A percentile compares a stretch with the other conserved stretches of the same genome.
Evolutionary conservation across 2,888 invertebrate species (phyloP).

Genomic region (Crematogaster levior): DNA sequence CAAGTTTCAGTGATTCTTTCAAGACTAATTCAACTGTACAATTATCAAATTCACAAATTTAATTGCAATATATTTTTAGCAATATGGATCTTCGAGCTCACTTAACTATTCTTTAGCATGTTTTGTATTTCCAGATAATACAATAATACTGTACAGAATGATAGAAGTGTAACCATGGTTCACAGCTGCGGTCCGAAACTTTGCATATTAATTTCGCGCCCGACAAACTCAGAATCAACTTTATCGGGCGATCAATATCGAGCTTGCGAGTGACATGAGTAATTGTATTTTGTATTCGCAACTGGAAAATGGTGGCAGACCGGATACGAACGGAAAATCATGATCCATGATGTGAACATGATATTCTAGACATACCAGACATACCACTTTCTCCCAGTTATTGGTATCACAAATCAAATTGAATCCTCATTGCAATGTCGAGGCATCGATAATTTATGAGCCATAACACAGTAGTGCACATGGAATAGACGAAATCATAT

Average conservation of each 20-base stretch:
- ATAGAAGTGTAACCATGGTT: not conserved
- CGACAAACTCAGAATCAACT: conserved; percentile 32
- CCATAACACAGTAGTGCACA: not conserved
- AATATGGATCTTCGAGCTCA: not conserved
- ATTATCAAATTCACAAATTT: not conserved
- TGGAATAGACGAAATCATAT: not conserved
- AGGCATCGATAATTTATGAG: not conserved
- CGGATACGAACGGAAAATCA: conserved; percentile 10
- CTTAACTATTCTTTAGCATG: not conserved
- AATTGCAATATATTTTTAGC: not conserved
- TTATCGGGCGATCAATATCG: conserved; percentile 27
- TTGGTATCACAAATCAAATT: not conserved
- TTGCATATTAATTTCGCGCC: conserved; percentile 21
- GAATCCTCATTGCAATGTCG: not conserved
- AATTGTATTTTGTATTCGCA: conserved; percentile 33
- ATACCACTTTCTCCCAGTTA: not conserved
- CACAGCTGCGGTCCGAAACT: not conserved
- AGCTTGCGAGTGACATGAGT: conserved; percentile 30
- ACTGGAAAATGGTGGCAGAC: not conserved
- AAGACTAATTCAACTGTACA: not conserved
- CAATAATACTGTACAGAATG: conserved; percentile 5
- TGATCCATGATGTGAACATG: not conserved
- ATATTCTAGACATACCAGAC: conserved; percentile 20
- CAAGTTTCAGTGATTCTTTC: not conserved
- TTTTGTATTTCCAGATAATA: conserved; percentile 3